A percentile compares a stretch with the other conserved stretches of the same genome.
These are phyloP conservation scores for Neoscelio sp. DNA, from an alignment of 2,888 invertebrate genomes.

Conservation along the genomic window DNA sequence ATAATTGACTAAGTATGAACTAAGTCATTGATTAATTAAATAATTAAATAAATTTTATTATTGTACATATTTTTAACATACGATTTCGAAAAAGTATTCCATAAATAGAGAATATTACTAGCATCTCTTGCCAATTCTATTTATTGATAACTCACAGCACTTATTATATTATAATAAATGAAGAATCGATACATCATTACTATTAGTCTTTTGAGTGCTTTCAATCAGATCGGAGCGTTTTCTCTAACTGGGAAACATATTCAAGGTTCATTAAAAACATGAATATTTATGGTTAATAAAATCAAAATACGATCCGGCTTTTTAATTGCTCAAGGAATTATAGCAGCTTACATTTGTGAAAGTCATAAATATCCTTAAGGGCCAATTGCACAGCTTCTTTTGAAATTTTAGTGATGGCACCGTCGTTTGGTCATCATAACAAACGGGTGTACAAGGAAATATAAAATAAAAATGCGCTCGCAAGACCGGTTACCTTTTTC, in stretches of 20 bases:
- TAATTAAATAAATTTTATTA: no score
- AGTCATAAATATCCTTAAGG: slow-evolving; percentile 62
- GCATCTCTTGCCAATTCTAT: neutral
- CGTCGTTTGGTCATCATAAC: slow-evolving; percentile 45
- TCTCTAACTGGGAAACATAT: slow-evolving; percentile 41
- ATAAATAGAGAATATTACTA: slow-evolving; percentile 3
- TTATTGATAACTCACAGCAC: slow-evolving; percentile 23
- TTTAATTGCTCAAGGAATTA: slow-evolving; percentile 64
- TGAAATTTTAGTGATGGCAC: slow-evolving; percentile 59
- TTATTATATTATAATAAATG: slow-evolving; percentile 34
- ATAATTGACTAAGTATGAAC: no score
- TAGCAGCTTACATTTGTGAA: slow-evolving; percentile 54
- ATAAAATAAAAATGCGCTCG: slow-evolving; percentile 51
- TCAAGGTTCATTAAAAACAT: slow-evolving; percentile 60
- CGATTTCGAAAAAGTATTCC: no score
- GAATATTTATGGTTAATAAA: slow-evolving; percentile 64
- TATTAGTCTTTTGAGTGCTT: slow-evolving; percentile 25
- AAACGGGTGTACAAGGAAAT: slow-evolving; percentile 40
- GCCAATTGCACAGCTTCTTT: slow-evolving; percentile 65
- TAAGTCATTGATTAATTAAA: no score
- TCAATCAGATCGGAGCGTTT: slow-evolving; percentile 46
- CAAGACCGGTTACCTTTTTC: slow-evolving; percentile 54
- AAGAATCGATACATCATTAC: slow-evolving; percentile 39
- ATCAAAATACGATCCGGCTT: slow-evolving; percentile 61
- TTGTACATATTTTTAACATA: no score